phyloP scores from a whole-genome alignment of 2,113 vertebrate genomes.

The Mellivora capensis region DNA sequence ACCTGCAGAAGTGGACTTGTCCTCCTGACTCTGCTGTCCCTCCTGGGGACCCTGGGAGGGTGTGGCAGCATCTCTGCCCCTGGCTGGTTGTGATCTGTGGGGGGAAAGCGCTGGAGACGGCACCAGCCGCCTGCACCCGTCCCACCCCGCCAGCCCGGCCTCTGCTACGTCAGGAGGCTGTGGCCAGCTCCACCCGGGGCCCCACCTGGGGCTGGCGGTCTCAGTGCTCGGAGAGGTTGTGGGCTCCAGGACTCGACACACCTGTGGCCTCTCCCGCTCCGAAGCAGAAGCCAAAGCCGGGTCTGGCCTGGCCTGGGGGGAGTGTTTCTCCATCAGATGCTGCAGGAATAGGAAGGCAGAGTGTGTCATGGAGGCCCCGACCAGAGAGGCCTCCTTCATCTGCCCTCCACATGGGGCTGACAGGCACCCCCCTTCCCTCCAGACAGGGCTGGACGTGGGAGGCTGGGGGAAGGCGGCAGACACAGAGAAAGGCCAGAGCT shows the following conservation, averaged over 20 bases:
- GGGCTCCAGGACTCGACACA: rapidly evolving
- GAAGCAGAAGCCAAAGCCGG: rapidly evolving
- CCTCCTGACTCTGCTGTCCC: rapidly evolving
- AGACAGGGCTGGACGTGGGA: background rate
- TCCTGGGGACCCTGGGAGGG: rapidly evolving
- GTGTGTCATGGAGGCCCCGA: rapidly evolving
- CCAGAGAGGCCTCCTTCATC: background rate
- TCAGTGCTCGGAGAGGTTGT: rapidly evolving
- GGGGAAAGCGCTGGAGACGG: rapidly evolving
- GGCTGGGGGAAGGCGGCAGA: background rate
- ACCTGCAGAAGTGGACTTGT: background rate
- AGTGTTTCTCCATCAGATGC: background rate
- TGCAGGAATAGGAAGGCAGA: background rate
- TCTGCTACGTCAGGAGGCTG: rapidly evolving
- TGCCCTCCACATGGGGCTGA: background rate
- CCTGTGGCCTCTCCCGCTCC: background rate
- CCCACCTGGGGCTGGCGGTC: background rate
- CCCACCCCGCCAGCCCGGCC: rapidly evolving
- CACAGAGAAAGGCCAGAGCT: background rate
- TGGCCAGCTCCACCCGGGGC: background rate
- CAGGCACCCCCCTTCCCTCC: background rate
- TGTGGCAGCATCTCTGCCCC: rapidly evolving
- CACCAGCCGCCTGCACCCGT: rapidly evolving
- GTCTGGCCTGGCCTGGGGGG: background rate
- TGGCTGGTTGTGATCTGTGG: background rate